phyloP scores from a whole-genome alignment of 1,140 invertebrate genomes.

The Hermatobates lingyangjiaoensis region DNA sequence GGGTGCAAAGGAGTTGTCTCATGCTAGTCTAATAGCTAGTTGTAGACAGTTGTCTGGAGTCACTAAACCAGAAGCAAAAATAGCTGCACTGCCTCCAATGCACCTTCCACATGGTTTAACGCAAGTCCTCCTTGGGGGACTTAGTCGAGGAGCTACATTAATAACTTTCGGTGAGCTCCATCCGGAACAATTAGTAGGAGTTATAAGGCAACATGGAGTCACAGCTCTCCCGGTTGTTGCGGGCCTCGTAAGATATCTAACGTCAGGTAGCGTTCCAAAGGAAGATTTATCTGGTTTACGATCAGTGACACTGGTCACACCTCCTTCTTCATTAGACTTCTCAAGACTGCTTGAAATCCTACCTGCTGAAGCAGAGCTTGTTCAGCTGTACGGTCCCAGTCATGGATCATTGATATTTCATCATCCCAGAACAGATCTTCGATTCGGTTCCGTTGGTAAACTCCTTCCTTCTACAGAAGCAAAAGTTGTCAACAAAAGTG shows the following conservation, averaged over 20 bases:
- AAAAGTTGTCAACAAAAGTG: constrained; percentile 32
- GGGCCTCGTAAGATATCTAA: neutral
- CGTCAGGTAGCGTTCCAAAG: neutral
- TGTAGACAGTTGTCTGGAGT: neutral
- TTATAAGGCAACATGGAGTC: neutral
- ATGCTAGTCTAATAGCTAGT: neutral
- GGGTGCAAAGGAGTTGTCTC: neutral
- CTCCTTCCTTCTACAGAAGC: constrained; percentile 40
- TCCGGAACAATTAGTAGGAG: neutral
- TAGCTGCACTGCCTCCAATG: neutral
- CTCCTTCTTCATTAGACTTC: neutral
- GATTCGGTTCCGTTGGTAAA: constrained; percentile 40
- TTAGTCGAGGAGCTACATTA: neutral
- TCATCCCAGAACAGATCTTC: neutral
- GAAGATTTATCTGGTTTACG: neutral
- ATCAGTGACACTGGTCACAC: neutral
- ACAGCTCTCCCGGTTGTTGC: neutral
- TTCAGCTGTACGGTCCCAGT: neutral
- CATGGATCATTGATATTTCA: neutral
- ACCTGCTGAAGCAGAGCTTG: neutral
- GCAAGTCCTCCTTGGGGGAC: neutral
- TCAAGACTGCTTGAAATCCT: neutral
- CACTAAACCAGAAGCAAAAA: neutral
- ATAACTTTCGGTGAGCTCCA: neutral
- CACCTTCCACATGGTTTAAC: neutral